Evolutionary conservation across 2,888 invertebrate genomes (phyloP), one percentile per base, ranked within the genome.

Genomic region (Conus canariensis): DNA sequence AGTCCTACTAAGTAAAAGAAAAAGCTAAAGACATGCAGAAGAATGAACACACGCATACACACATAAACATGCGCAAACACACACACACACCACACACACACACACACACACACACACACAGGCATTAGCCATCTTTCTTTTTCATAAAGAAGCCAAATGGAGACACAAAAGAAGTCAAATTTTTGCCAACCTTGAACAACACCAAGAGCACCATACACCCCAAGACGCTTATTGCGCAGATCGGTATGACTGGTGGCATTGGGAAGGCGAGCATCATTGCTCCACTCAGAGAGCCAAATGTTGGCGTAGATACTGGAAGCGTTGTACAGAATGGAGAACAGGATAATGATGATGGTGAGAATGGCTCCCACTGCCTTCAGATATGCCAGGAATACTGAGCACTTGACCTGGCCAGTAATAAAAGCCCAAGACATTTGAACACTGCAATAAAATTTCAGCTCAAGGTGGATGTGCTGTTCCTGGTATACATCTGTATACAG

Each of bases 121-220:
- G 45, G 45, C 45, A 45, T 45, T 45, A 45, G 45, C 45, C 45
- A 45, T 45, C 45, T 45, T 45, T 45, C 45, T 45, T 45, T 3
- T 45, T 45, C 45, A 45, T 45, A 45, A 45, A 4, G 45, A 45
- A 45, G 45, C 45, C 45, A 45, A 2, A 45, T 45, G 45, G 45
- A 45, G 45, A 45, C 45, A 45, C 4, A 45, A 45, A 87, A 70
- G 22, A 30, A 74, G 45, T 25, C 82, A 45, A 83, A 22, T 16
- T 22, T n/a, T 70, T 45, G 22, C 77, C 10, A 19, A 96, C 96
- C 94, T 93, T 96, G 96, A 14, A 93, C 87, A 70, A 94, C 90
- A 6, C 96, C 96, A 6, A 96, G 93, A 19, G 94, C 95, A 9
- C 96, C 96, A 92, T 97, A 97, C 64, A 97, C 96, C 8, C 96